Evolutionary conservation across 2,113 vertebrate genomes (phyloP), one percentile per base, ranked within the genome.

Genomic region (Tragelaphus buxtoni): DNA sequence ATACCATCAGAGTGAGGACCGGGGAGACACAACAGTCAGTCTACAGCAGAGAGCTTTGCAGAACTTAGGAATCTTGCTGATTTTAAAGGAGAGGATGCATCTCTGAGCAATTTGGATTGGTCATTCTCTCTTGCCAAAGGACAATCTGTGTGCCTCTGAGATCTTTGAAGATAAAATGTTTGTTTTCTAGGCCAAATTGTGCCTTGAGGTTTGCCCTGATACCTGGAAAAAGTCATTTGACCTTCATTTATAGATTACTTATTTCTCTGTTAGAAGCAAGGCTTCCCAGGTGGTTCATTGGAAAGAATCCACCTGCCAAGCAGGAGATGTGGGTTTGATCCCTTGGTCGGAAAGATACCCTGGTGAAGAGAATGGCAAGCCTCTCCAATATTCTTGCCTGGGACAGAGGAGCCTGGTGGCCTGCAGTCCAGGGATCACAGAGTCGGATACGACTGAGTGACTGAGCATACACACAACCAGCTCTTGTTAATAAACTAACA

Each of bases 221-320:
- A 60, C 35, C 18, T 77, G 55, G 58, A 83, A 94, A 65, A 89
- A 49, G 45, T 51, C n/a, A 69, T 61, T 94, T 90, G 30, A 20
- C 51, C n/a, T 69, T 42, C 28, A 30, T 42, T 85, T 85, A 61
- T 80, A 88, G 60, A 60, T 51, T 24, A 24, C 30, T 80, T 28
- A 18, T 30, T 4, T 90, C 49, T 87, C 4, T 49, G 22, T 76
- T 90, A 90, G 88, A 92, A 94, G 2, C 20, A 69, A 86, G 69
- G 22, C 69, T 74, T 74, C 22, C 69, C 69, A 74, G 22, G 39
- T 42, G 39, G 69, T 74, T 74, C 39, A 74, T 2, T 74, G 22
- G 20, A 74, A 74, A 42, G 69, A 74, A 74, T 42, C 22, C 12
- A 26, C 39, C 22, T 74, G 39, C 69, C 69, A 26, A 26, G 69